Conservation (phyloP, 2,888 invertebrate genomes). For the Schizaphis graminum region DNA sequence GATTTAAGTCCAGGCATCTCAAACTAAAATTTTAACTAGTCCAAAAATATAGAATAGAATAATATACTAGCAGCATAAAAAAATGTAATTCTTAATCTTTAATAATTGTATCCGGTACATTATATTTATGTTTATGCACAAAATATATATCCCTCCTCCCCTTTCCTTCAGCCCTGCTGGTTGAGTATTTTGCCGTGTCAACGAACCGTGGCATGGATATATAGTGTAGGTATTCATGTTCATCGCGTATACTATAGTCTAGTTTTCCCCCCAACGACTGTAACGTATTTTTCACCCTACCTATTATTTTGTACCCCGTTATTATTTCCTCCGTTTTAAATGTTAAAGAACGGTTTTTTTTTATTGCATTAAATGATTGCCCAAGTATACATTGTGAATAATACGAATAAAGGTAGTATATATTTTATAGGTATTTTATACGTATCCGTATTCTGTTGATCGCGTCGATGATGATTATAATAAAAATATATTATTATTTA, state of each 20-base stretch:
- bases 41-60: not conserved
- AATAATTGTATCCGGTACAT: not conserved
- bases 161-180: not conserved
- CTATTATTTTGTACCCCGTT: slow-evolving; percentile 19
- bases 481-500: not conserved
- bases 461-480: not conserved
- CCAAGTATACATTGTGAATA: not conserved
- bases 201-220: slow-evolving; percentile 13
- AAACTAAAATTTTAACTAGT: not conserved
- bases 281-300: slow-evolving; percentile 50
- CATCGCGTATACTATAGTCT: not conserved
- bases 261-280: not conserved
- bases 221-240: not conserved
- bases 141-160: not conserved
- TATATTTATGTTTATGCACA: not conserved
- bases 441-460: not conserved
- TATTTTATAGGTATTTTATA: not conserved
- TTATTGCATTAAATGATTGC: not conserved
- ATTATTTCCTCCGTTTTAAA: not conserved
- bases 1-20: not conserved
- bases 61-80: not conserved
- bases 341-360: not conserved
- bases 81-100: not conserved
- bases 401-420: not conserved
- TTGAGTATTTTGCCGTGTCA: slow-evolving; percentile 15